Conservation (phyloP, 2,797 vertebrate species). For the Tadarida brasiliensis region DNA sequence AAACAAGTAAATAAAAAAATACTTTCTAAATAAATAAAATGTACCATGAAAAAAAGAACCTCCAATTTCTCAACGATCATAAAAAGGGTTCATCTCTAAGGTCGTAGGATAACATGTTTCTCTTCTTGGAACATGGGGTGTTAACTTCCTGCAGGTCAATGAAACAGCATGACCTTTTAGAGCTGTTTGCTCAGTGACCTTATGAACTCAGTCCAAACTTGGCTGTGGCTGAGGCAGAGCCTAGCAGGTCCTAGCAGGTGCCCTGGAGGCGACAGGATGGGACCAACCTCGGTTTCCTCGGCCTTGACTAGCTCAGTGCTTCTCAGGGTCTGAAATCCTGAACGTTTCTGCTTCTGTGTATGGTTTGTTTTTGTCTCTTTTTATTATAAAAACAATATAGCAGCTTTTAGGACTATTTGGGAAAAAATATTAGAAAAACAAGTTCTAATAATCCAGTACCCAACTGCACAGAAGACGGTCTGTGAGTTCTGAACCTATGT, state of each 20-base stretch:
- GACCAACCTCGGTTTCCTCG: constrained; percentile 26
- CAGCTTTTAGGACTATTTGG: not conserved
- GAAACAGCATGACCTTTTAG: constrained; percentile 46
- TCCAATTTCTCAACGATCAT: not conserved
- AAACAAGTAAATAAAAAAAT: too few species aligned
- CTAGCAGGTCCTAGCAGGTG: not conserved
- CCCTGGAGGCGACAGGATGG: constrained; percentile 9
- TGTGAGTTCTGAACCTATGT: not conserved
- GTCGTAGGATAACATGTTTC: not conserved
- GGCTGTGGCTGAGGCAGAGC: not conserved
- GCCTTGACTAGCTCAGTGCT: constrained; percentile 63
- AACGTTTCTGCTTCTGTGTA: constrained; percentile 1
- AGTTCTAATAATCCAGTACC: not conserved
- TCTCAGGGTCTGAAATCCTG: not conserved
- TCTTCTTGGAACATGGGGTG: constrained; percentile 15
- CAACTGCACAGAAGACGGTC: not conserved
- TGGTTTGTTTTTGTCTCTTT: constrained; percentile 14
- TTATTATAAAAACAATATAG: constrained; percentile 22
- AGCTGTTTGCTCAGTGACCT: constrained; percentile 70
- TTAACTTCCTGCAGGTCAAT: constrained; percentile 35
- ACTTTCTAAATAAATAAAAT: too few species aligned
- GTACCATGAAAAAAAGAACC: not conserved
- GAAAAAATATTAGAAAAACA: not conserved
- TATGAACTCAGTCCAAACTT: not conserved
- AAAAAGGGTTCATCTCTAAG: not conserved